These are phyloP conservation scores for Drosophila leontia DNA, from an alignment of 1,140 invertebrate species.

Conservation along the genomic window DNA sequence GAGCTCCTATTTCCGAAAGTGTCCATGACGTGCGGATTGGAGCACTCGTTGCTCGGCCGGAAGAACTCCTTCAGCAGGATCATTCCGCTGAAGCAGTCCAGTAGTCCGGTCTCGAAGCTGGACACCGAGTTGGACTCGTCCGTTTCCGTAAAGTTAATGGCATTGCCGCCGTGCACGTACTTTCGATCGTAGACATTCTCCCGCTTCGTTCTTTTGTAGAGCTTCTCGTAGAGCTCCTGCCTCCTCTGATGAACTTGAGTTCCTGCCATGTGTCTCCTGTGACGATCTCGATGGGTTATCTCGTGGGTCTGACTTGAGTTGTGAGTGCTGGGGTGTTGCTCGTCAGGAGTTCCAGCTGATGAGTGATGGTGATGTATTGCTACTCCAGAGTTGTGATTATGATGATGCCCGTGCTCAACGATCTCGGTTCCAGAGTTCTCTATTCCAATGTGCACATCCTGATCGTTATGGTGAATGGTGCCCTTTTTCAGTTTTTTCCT, in stretches of 20 bases:
- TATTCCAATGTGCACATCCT: not conserved
- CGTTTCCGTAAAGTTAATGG: constrained; percentile 86
- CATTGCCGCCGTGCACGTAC: constrained; percentile 91
- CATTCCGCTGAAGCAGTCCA: constrained; percentile 90
- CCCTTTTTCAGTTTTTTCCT: constrained; percentile 79
- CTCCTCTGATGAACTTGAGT: constrained; percentile 33
- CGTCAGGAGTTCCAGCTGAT: not conserved
- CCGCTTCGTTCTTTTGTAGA: constrained; percentile 86
- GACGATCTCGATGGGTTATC: constrained; percentile 1
- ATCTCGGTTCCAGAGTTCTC: constrained; percentile 7
- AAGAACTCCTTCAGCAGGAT: constrained; percentile 90
- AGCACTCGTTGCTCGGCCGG: constrained; percentile 88
- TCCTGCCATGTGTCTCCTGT: constrained; percentile 21
- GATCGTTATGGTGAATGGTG: constrained; percentile 24
- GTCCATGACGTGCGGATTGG: constrained; percentile 88
- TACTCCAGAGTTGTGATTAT: not conserved
- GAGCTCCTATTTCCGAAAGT: constrained; percentile 87
- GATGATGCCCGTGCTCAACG: constrained; percentile 17
- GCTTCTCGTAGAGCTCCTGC: constrained; percentile 65
- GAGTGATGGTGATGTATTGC: constrained; percentile 5
- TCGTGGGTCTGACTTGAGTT: not conserved
- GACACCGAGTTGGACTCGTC: constrained; percentile 89
- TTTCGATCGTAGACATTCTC: constrained; percentile 89
- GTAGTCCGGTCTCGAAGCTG: constrained; percentile 91
- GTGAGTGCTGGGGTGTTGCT: not conserved